Evolutionary conservation across 2,888 invertebrate species (phyloP), one percentile per base, ranked within the genome.

Genomic region (Lochmaea capreae): DNA sequence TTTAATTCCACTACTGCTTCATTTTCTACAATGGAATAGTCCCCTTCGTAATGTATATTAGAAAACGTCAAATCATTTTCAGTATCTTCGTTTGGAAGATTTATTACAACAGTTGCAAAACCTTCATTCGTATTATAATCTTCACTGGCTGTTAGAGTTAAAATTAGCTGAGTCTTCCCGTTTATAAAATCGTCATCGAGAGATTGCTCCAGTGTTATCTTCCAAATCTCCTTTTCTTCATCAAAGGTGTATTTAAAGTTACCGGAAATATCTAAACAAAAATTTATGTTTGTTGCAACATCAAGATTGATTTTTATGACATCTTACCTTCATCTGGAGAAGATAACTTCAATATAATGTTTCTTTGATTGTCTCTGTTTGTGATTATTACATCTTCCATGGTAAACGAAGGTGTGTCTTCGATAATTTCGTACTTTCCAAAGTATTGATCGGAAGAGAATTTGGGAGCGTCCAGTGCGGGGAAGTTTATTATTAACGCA

Each of bases 111-210:
- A 1, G 76, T 76, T 4, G 77, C 66, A 33, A 61, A 65, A 12
- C 75, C 75, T 12, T 74, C 43, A 18, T 59, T 49, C 10, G 16
- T n/a, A 58, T 73, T 72, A 33, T 59, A 65, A 42, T 43, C 12
- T 73, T 78, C 77, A 0, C 65, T 65, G 3, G 78, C 78, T 18
- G 72, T 70, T n/a, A 79, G 39, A 11, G 77, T 77, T n/a, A 79
- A 42, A n/a, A 79, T 16, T 16, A 79, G 26, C 66, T 78, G 73
- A 1, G 54, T 71, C 49, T 75, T 74, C n/a, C 63, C 63, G 4
- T 62, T 72, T 18, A 79, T 57, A 39, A 63, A 26, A 8, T 12
- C 54, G 9, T 76, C 76, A 11, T 22, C n/a, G n/a, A 79, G 70
- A n/a, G 72, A 42, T 11, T 63, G 22, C 0, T 12, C n/a, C 18